Evolutionary conservation across 2,113 vertebrate genomes (phyloP), one percentile per base, ranked within the genome.

Genomic region (Aegotheles bennettii): DNA sequence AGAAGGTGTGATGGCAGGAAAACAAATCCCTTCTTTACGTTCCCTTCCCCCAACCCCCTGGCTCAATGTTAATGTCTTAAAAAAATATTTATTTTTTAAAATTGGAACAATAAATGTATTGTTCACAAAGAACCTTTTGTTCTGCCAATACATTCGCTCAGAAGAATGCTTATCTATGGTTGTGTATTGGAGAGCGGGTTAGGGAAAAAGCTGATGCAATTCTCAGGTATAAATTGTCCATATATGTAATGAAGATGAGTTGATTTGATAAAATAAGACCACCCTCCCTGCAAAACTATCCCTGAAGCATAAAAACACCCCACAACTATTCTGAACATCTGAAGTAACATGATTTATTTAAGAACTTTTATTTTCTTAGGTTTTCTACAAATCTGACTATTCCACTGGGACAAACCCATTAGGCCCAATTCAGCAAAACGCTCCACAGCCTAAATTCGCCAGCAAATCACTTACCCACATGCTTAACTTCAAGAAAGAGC

Each of bases 1-100:
- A 94, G 92, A 93, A 94, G 93, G 88, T 94, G 88, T 87, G 70
- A 82, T 6, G 47, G 81, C 48, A 95, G 93, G 92, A 84, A 93
- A 93, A 84, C 81, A 56, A 93, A 80, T 83, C 80, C 43, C 11
- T 71, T 43, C 42, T 79, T 69, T 84, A 61, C 48, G 23, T n/a
- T 26, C 12, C 33, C 24, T 54, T 24, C 29, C 20, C 33, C 29
- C 68, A 38, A 7, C n/a, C 33, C 24, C 13, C 43, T 71, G 73
- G 71, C 56, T 89, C 70, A 71, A 29, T 86, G 69, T 78, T 75
- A 57, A 42, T 79, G 42, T 87, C 90, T 91, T 48, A 8, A 21
- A 78, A 84, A 95, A 73, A 74, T 80, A 57, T 76, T 83, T 93
- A 35, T 86, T 88, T 93, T 90, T 84, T 13, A 5, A 67, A 67